A percentile compares a stretch with the other conserved stretches of the same genome.
Conservation (phyloP, 2,113 vertebrate genomes). For the Odontesthes bonariensis region DNA sequence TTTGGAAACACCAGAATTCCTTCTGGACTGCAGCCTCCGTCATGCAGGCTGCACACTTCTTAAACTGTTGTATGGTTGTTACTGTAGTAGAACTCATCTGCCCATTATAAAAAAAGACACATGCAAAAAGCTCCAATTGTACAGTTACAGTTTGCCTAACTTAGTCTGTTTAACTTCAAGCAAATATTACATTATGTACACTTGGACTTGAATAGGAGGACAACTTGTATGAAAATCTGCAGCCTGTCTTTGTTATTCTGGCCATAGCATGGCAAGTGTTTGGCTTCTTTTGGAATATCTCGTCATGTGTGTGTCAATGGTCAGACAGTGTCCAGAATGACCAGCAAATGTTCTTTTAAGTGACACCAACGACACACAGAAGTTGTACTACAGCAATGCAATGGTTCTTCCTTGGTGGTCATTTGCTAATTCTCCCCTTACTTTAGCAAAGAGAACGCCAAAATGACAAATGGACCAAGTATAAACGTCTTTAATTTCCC, state of each 20-base stretch:
- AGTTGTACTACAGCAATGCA: slow-evolving; percentile 33
- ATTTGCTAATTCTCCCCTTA: slow-evolving; percentile 26
- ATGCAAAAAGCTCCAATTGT: slow-evolving; percentile 89
- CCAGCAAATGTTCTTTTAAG: slow-evolving; percentile 33
- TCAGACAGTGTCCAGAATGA: slow-evolving; percentile 58
- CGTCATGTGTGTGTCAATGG: slow-evolving; percentile 39
- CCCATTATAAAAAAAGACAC: slow-evolving; percentile 89
- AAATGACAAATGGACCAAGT: slow-evolving; percentile 34
- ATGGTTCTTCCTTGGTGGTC: slow-evolving; percentile 36
- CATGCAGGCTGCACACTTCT: slow-evolving; percentile 89
- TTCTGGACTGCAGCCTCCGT: slow-evolving; percentile 85
- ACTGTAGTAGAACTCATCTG: slow-evolving; percentile 81
- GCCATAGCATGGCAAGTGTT: slow-evolving; percentile 28
- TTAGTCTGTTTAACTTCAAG: slow-evolving; percentile 79
- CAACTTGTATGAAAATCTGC: slow-evolving; percentile 52
- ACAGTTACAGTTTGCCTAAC: slow-evolving; percentile 76
- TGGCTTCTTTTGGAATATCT: slow-evolving; percentile 46
- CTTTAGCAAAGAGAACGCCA: slow-evolving; percentile 21
- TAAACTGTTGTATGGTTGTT: slow-evolving; percentile 77
- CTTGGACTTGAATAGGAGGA: slow-evolving; percentile 63
- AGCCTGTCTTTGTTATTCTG: slow-evolving; percentile 36
- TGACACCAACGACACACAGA: slow-evolving; percentile 31
- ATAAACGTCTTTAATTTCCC: slow-evolving; percentile 32
- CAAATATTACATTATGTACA: slow-evolving; percentile 86
- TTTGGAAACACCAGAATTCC: slow-evolving; percentile 81